Evolutionary conservation across 2,113 vertebrate species (phyloP), one percentile per base, ranked within the genome.

Genomic region (Gorsachius goisagi): DNA sequence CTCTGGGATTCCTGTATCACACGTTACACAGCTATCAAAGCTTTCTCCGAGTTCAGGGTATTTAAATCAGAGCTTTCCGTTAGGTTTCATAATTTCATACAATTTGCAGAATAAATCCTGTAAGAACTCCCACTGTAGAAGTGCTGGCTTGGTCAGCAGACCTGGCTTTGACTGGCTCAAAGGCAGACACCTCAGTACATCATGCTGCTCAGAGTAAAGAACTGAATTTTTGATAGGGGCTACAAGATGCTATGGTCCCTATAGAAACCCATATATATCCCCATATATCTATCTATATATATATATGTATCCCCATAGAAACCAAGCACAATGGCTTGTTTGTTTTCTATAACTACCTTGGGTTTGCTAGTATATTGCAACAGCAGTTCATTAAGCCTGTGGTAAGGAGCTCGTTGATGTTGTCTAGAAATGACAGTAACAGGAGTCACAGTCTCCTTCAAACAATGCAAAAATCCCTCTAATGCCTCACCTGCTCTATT

Each of bases 321-420:
- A 75, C 24, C 50, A 39, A 60, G 82, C 1, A 5, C 73, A 68
- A 37, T 1, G 3, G 74, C 53, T 63, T 53, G 56, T 92, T 95
- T 96, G 91, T 89, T 93, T 92, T 96, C 96, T 96, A 37, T 94
- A 97, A 97, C 97, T 82, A 90, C 93, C 76, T 39, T 1, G 62
- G 9, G 56, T 93, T 93, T 97, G 94, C 85, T 82, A 17, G 37
- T 0, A 6, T 3, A 45, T 94, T 96, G 92, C 94, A 89, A 94
- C 81, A 96, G 93, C 97, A 58, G 47, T 3, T 95, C 87, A 12
- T 95, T 68, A 66, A 12, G 58, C 37, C 71, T n/a, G 86, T 4
- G 79, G 35, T n/a, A 59, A 91, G 80, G 5, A 78, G 78, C 89
- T 85, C 59, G 9, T 17, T 64, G 80, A 37, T 37, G 80, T 24